Evolutionary conservation across 1,140 invertebrate genomes (phyloP), one percentile per base, ranked within the genome.

Genomic region (Rhyzopertha dominica): DNA sequence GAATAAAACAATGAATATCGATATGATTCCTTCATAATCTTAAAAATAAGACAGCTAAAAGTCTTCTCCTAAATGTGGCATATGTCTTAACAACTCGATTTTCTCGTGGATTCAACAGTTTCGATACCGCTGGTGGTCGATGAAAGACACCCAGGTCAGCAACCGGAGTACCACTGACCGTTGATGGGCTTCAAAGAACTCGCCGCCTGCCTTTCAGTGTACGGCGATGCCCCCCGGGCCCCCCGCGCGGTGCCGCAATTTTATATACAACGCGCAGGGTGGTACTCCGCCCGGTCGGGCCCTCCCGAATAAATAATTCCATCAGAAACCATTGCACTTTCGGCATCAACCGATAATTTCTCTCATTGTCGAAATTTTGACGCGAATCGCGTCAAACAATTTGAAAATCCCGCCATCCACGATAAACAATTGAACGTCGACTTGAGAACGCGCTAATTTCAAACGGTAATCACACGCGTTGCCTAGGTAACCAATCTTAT

Each of bases 161-260:
- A 54, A 54, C 53, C 53, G 53, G 49, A 49, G 53, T 51, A 52
- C 43, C 43, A 43, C 28, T 45, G 46, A 48, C 45, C 47, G 45
- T 44, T 41, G 48, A 43, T 53, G 53, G 53, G 53, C 53, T 56
- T 56, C 53, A 56, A 56, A 56, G 53, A 47, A 53, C 40, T 54
- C 45, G 45, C 40, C 52, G 53, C 53, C 49, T 46, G 47, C 53
- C 49, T 35, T 49, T 53, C 46, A 45, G 26, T 30, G 22, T 36
- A 30, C 38, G 22, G 19, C 37, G 24, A 12, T 23, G 26, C n/a
- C 40, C 34, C 37, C 38, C n/a, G n/a, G n/a, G 5, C 39, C 12
- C 14, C 13, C 12, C 43, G 23, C 43, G 22, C 38, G 23, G 40
- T 41, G 16, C 29, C 32, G 18, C 34, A n/a, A n/a, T n/a, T n/a